These are phyloP conservation scores for Tromatobia lineatoria DNA, from an alignment of 2,888 invertebrate species.

Conservation along the genomic window DNA sequence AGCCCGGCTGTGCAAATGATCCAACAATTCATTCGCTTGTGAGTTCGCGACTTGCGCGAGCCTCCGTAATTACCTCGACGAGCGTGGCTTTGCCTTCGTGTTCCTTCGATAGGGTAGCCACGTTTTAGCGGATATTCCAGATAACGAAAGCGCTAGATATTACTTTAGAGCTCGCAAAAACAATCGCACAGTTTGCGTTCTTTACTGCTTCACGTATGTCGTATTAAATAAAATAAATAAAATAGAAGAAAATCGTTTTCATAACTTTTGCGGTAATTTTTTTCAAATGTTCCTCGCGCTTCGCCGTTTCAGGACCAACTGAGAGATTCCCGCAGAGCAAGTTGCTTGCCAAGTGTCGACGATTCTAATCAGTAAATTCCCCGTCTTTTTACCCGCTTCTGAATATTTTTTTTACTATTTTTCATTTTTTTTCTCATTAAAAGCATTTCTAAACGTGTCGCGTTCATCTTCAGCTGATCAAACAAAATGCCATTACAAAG, in stretches of 20 bases:
- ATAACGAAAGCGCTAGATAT: constrained; percentile 35
- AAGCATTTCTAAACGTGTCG: constrained; percentile 67
- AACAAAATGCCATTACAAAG: constrained; percentile 68
- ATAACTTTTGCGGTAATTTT: background rate
- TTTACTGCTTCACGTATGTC: constrained; percentile 2
- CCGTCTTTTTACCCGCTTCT: constrained; percentile 4
- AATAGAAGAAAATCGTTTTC: background rate
- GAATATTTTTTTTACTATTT: background rate
- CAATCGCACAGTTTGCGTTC: background rate
- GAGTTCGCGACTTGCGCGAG: constrained; percentile 32
- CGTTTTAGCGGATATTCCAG: constrained; percentile 33
- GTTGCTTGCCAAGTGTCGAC: constrained; percentile 27
- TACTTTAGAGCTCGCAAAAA: constrained; percentile 37
- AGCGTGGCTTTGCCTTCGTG: constrained; percentile 23
- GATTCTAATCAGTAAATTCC: constrained; percentile 44
- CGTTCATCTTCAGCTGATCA: constrained; percentile 71
- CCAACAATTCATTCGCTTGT: constrained; percentile 74
- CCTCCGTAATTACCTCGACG: constrained; percentile 58
- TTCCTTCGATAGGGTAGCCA: constrained; percentile 46
- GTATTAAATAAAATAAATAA: constrained; percentile 9
- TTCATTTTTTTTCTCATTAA: constrained; percentile 56
- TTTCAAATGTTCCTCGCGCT: constrained; percentile 14
- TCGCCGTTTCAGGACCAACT: constrained; percentile 32
- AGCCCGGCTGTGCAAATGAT: constrained; percentile 81
- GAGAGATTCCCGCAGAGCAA: background rate